Evolutionary conservation across 2,113 vertebrate species (phyloP), one percentile per base, ranked within the genome.

Genomic region (Leptobrachium leishanense): DNA sequence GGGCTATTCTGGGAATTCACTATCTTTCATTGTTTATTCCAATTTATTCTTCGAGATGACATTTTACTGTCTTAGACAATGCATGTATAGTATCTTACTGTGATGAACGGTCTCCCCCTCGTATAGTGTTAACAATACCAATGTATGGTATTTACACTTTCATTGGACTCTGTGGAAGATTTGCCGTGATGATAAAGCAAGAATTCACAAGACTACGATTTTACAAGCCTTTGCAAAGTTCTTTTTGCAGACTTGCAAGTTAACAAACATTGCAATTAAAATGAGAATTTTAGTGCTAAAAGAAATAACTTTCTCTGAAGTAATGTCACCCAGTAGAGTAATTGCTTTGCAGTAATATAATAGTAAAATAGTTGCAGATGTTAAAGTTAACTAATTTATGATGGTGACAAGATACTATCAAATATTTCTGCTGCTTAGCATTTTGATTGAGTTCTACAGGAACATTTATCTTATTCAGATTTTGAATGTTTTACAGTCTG

Each of bases 391-490:
- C 75, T 62, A 68, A 77, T 77, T 77, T 77, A 77, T 77, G 75
- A 57, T 59, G 59, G 65, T 69, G 75, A 77, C 66, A 77, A 68
- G 67, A 40, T 77, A 15, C 65, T 13, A 20, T 39, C 66, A 77
- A 50, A 77, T 57, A 77, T 77, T 77, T 53, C 8, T 76, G 63
- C 65, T 77, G 75, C 68, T 77, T 77, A 68, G 66, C 75, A 77
- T 77, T 77, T 69, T 77, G 65, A 77, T 77, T 77, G 75, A 77
- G 75, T 77, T 77, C 55, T 50, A 43, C 46, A 77, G 68, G 75
- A 59, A 59, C 65, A 68, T 77, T 77, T 77, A 77, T 77, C 75
- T 43, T 77, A 43, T 66, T 69, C 43, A 65, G 42, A 68, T 76
- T 76, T 68, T 76, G 75, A 76, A 43, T 76, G 68, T 76, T 76